Evolutionary conservation across 2,113 vertebrate species (phyloP).

Genomic region (Antidorcas marsupialis): DNA sequence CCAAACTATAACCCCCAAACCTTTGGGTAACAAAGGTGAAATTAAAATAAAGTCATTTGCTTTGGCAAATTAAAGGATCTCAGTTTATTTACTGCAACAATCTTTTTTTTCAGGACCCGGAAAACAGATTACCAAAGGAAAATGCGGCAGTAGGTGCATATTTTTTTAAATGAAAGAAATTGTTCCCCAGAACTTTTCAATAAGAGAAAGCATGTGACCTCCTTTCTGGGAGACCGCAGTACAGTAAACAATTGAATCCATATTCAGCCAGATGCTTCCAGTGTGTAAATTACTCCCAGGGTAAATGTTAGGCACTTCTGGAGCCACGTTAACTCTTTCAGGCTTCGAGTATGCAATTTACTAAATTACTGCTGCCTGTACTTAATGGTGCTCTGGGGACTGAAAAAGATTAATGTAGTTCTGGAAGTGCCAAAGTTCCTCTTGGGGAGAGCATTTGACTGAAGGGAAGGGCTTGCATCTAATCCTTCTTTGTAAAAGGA

Average conservation of each 20-base stretch:
- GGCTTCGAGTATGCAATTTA: conserved; percentile 73
- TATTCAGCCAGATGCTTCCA: conserved; percentile 77
- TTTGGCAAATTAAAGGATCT: background rate
- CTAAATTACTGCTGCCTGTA: conserved; percentile 72
- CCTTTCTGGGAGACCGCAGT: conserved; percentile 65
- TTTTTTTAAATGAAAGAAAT: conserved; percentile 68
- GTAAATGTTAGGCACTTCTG: conserved; percentile 69
- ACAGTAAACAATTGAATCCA: conserved; percentile 74
- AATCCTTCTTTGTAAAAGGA: conserved; percentile 64
- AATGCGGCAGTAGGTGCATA: conserved; percentile 42
- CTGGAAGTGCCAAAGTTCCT: conserved; percentile 56
- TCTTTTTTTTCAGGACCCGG: background rate
- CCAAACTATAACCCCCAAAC: background rate
- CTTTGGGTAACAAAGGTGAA: background rate
- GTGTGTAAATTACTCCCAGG: conserved; percentile 75
- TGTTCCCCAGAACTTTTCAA: conserved; percentile 71
- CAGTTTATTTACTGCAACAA: background rate
- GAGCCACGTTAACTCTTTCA: conserved; percentile 74
- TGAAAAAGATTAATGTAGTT: conserved; percentile 60
- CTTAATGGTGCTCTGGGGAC: conserved; percentile 68
- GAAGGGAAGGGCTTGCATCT: conserved; percentile 40
- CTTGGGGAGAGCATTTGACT: conserved; percentile 55
- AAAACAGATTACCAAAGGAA: conserved; percentile 40
- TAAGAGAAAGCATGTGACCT: conserved; percentile 73
- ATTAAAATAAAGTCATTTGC: conserved; percentile 18